phyloP scores from a whole-genome alignment of 2,888 invertebrate species.

The Listrodromus nycthemerus region DNA sequence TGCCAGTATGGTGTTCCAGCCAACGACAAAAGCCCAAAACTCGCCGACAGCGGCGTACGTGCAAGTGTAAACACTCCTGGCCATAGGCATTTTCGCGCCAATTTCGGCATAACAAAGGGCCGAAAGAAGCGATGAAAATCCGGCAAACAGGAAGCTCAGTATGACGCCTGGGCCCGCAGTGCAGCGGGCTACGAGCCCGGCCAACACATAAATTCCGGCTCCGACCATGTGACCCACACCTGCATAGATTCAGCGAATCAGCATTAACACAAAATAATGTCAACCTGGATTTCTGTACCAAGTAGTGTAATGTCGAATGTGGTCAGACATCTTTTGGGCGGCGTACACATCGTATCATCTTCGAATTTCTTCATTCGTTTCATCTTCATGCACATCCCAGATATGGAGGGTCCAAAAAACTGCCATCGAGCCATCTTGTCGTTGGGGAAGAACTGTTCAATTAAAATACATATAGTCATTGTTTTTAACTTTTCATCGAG shows the following conservation, averaged over 20 bases:
- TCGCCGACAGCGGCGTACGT: constrained; percentile 98
- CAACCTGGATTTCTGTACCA: constrained; percentile 85
- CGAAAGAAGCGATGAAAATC: constrained; percentile 92
- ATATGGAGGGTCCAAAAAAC: constrained; percentile 92
- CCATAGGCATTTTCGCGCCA: constrained; percentile 94
- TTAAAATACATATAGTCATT: constrained; percentile 84
- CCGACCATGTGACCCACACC: constrained; percentile 98
- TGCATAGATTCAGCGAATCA: constrained; percentile 78
- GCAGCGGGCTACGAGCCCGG: constrained; percentile 92
- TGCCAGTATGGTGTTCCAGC: constrained; percentile 97
- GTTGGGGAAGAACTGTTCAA: background rate
- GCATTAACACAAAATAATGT: background rate
- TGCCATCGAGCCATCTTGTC: constrained; percentile 90
- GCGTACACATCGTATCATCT: constrained; percentile 92
- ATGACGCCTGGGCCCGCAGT: constrained; percentile 94
- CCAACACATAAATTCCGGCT: constrained; percentile 96
- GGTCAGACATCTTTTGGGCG: constrained; percentile 93
- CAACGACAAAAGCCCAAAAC: constrained; percentile 97
- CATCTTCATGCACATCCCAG: constrained; percentile 93
- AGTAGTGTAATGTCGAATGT: constrained; percentile 96
- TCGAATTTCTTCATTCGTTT: constrained; percentile 92
- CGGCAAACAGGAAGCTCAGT: constrained; percentile 90
- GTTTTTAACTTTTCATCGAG: too few species aligned
- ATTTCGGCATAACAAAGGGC: constrained; percentile 96
- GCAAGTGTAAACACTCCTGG: constrained; percentile 97